phyloP scores from a whole-genome alignment of 2,888 invertebrate genomes.

The Laspeyria flexula region DNA sequence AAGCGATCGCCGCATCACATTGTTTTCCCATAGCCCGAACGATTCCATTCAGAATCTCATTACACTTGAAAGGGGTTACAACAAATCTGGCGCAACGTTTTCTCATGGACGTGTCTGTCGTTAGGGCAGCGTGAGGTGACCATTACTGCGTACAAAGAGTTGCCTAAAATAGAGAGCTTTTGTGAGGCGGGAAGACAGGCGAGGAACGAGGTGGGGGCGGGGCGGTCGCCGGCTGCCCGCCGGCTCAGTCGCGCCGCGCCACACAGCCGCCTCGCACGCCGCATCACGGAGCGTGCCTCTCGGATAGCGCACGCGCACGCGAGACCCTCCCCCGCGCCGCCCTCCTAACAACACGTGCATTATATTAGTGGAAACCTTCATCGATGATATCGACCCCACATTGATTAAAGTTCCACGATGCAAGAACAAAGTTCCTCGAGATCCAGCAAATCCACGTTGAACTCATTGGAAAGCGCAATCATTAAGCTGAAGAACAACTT shows the following conservation, averaged over 20 bases:
- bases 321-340: constrained; percentile 67
- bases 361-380: constrained; percentile 43
- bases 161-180: constrained; percentile 86
- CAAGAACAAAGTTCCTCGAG: constrained; percentile 83
- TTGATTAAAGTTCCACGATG: constrained; percentile 64
- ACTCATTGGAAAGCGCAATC: constrained; percentile 83
- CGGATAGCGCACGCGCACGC: constrained; percentile 75
- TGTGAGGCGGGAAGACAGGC: constrained; percentile 80
- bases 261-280: constrained; percentile 80
- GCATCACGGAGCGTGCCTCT: constrained; percentile 62
- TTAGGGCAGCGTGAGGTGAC: constrained; percentile 86
- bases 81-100: constrained; percentile 82
- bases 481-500: constrained; percentile 84
- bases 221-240: constrained; percentile 78
- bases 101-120: constrained; percentile 86
- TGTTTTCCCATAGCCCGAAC: constrained; percentile 80
- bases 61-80: constrained; percentile 80
- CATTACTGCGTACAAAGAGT: constrained; percentile 85
- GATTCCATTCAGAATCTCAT: constrained; percentile 85
- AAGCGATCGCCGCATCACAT: constrained; percentile 63
- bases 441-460: constrained; percentile 77
- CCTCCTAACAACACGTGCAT: constrained; percentile 69
- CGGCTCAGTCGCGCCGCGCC: constrained; percentile 83
- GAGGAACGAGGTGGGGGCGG: constrained; percentile 76
- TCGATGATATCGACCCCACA: constrained; percentile 44